Evolutionary conservation across 1,140 invertebrate species (phyloP), one percentile per base, ranked within the genome.

Genomic region (Eupeodes corollae): DNA sequence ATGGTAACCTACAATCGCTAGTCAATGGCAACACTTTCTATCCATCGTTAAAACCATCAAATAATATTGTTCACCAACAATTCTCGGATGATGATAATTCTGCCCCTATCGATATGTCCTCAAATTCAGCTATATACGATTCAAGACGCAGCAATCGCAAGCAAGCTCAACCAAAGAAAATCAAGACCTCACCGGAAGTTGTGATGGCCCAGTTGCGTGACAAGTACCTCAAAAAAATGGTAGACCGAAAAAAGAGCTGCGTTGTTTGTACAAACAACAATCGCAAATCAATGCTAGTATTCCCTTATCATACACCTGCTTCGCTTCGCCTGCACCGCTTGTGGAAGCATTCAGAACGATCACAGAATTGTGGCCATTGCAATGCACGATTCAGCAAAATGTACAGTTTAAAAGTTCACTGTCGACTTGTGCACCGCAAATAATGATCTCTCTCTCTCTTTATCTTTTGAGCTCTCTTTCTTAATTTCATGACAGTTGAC

Each of bases 281-380:
- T 19, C 42, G 40, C 12, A 47, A 44, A 46, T 21, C 44, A 43
- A 52, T 42, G 49, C 42, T 67, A 3, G 56, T 58, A 37, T 68
- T 68, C 35, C 68, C 68, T 0, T 74, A 74, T 47, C 73, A 75
- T 38, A 73, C 63, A 5, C 63, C 61, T 12, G 63, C 63, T 13
- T 73, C 73, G 0, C 48, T 75, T 38, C 52, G 64, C 1, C 47
- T 75, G 18, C 73, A 76, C 52, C 59, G 55, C 5, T 44, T 69
- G 15, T 75, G 73, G 73, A 62, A 65, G 31, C 73, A 75, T 48
- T 38, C 44, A 1, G 44, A 42, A 14, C 18, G 18, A 13, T 19
- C 26, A 45, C 9, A 32, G 9, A 45, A 44, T 6, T 61, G 59
- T 40, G 32, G 38, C 9, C 49, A 50, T 21, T 61, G 59, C 41